Percentiles rank a stretch among this genome's conserved stretches.
These are phyloP conservation scores for Mythimna pallens DNA, from an alignment of 2,888 invertebrate genomes.

Conservation along the genomic window DNA sequence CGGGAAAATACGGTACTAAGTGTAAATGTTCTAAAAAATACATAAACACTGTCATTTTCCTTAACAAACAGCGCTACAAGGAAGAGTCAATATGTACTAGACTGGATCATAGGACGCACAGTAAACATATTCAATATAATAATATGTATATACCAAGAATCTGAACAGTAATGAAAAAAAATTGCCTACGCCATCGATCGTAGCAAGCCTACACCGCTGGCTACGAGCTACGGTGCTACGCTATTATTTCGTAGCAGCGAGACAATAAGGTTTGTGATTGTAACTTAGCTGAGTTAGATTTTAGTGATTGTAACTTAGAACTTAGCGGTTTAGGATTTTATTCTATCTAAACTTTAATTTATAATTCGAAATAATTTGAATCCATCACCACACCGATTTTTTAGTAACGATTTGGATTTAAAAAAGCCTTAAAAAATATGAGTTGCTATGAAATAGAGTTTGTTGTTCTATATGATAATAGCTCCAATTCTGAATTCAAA, in stretches of 20 bases:
- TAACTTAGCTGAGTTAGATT: neutral
- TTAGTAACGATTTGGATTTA: neutral
- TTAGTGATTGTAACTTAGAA: conserved; percentile 2
- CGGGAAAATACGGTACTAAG: conserved; percentile 19
- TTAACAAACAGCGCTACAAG: neutral
- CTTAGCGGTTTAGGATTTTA: neutral
- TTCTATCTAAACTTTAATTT: neutral
- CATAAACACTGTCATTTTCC: conserved; percentile 3
- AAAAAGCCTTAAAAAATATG: neutral
- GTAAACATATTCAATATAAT: conserved; percentile 37
- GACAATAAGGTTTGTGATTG: conserved; percentile 50
- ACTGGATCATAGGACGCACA: neutral
- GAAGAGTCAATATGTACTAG: neutral
- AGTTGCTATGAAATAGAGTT: neutral
- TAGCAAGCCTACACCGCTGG: conserved; percentile 62
- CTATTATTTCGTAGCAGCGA: conserved; percentile 64
- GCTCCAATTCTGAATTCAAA: neutral
- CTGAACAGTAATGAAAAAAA: conserved; percentile 45
- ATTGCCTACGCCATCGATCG: conserved; percentile 42
- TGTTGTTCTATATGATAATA: neutral
- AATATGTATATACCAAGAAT: conserved; percentile 30
- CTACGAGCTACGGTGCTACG: conserved; percentile 63
- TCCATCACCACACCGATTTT: neutral
- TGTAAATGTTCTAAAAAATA: conserved; percentile 11
- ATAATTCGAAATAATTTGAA: neutral